Evolutionary conservation across 2,888 invertebrate genomes (phyloP).

Genomic region (Macrophya alboannulata): DNA sequence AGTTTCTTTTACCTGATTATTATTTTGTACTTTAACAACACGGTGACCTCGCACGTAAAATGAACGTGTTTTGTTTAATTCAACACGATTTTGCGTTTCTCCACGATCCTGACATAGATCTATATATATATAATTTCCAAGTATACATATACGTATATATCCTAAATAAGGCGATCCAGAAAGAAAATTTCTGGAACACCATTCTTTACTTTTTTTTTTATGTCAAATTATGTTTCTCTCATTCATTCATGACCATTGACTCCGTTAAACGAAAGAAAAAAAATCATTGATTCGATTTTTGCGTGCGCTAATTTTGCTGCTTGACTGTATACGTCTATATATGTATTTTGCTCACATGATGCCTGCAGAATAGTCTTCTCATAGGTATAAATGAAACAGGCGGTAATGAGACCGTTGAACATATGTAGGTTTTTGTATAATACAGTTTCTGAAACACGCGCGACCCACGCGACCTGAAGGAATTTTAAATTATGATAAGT

Average conservation of each 20-base stretch:
- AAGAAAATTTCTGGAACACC: background rate
- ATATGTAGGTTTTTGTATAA: background rate
- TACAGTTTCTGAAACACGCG: slow-evolving; percentile 26
- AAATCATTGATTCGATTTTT: background rate
- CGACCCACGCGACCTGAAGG: slow-evolving; percentile 46
- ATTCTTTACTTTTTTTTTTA: too few species aligned
- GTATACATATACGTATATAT: too few species aligned
- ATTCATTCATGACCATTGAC: background rate
- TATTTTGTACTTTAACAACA: background rate
- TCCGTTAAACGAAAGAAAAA: too few species aligned
- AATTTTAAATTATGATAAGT: slow-evolving; percentile 57
- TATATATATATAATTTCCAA: background rate
- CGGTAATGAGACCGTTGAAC: slow-evolving; percentile 20
- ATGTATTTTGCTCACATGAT: too few species aligned
- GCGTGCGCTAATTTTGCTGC: background rate
- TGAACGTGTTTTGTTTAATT: slow-evolving; percentile 1
- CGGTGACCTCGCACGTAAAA: slow-evolving; percentile 19
- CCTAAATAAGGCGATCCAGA: background rate
- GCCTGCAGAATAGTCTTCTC: background rate
- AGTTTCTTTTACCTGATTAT: background rate
- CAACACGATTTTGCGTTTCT: background rate
- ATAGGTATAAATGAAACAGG: background rate
- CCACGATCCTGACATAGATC: background rate
- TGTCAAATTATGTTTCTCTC: too few species aligned
- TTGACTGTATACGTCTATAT: background rate